A percentile compares a stretch with the other conserved stretches of the same genome.
Conservation (phyloP, 2,113 vertebrate genomes). For the Apodemus sylvaticus region DNA sequence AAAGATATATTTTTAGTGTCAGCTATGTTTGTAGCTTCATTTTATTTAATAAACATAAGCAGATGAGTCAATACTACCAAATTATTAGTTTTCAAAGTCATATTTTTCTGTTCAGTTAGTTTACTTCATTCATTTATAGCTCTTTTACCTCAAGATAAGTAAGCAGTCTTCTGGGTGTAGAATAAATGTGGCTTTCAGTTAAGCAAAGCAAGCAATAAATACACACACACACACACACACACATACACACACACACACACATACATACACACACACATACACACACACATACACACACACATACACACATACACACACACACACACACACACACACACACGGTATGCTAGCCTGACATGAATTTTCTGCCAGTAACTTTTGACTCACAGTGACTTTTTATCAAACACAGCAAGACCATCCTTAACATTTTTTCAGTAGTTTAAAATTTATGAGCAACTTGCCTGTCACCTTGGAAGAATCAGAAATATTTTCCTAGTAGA, state of each 20-base stretch:
- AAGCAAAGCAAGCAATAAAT: conserved; percentile 27
- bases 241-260: too few species aligned
- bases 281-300: not conserved
- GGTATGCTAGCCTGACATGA: not conserved
- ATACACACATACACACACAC: not conserved
- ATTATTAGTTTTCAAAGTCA: conserved; percentile 19
- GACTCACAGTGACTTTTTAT: conserved; percentile 13
- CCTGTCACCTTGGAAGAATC: conserved; percentile 3
- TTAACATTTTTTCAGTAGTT: conserved; percentile 14
- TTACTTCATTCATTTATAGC: conserved; percentile 55
- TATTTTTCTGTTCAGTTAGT: conserved; percentile 48
- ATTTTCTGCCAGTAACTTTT: not conserved
- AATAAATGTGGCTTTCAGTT: not conserved
- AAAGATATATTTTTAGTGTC: conserved; percentile 36
- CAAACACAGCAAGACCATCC: not conserved
- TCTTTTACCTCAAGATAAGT: conserved; percentile 20
- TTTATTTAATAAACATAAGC: conserved; percentile 56
- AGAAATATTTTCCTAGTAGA: conserved; percentile 3
- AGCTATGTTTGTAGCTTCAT: conserved; percentile 31
- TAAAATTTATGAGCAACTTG: conserved; percentile 18
- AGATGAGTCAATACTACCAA: conserved; percentile 30
- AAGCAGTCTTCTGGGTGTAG: not conserved
- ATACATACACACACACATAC: not conserved
- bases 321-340: not conserved
- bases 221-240: too few species aligned